phyloP scores from a whole-genome alignment of 2,797 vertebrate genomes.

The Rhadinocentrus ornatus region DNA sequence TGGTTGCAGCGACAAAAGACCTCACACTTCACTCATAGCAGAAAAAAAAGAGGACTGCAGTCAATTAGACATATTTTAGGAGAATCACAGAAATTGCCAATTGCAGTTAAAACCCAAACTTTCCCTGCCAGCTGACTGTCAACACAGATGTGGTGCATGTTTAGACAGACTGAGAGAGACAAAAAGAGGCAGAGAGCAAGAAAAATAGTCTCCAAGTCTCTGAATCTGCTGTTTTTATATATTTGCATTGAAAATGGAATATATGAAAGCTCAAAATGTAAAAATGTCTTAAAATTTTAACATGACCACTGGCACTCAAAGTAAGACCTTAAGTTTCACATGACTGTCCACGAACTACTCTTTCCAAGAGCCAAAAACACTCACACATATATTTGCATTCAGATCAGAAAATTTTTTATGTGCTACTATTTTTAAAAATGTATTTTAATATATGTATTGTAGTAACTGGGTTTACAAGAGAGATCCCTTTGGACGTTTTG shows the following conservation, averaged over 20 bases:
- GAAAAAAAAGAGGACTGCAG: constrained; percentile 36
- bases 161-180: constrained; percentile 52
- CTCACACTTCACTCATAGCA: constrained; percentile 48
- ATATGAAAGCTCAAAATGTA: constrained; percentile 18
- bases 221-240: constrained; percentile 35
- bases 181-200: constrained; percentile 42
- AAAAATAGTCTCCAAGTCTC: constrained; percentile 37
- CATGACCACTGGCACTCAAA: background rate
- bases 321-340: background rate
- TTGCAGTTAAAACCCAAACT: constrained; percentile 47
- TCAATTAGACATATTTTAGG: constrained; percentile 67
- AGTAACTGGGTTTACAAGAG: constrained; percentile 1
- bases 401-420: background rate
- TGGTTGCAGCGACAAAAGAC: constrained; percentile 34
- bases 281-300: background rate
- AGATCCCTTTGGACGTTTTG: constrained; percentile 14
- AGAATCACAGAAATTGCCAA: constrained; percentile 64
- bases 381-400: background rate
- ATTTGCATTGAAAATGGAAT: constrained; percentile 33
- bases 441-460: background rate
- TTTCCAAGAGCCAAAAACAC: background rate
- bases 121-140: constrained; percentile 64
- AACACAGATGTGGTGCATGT: constrained; percentile 67
- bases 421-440: background rate
- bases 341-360: background rate